These are phyloP conservation scores for Labia minor DNA, from an alignment of 2,888 invertebrate species.

Conservation along the genomic window DNA sequence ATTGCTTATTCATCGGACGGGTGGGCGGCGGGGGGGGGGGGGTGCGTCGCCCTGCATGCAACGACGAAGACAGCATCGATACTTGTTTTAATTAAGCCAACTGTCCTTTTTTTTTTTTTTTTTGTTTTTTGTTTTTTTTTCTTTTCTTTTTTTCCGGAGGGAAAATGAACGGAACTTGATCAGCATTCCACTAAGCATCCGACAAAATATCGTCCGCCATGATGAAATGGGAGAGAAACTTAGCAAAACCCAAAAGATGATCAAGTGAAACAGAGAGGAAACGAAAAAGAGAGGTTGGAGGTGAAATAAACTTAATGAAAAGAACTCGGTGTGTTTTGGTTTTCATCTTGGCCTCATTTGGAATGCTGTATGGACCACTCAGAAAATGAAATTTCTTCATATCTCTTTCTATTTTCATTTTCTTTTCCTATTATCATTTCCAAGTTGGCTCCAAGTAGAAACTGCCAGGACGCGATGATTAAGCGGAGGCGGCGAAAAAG, in stretches of 20 bases:
- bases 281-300: not conserved
- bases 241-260: slow-evolving; percentile 13
- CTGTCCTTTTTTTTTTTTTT: not conserved
- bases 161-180: slow-evolving; percentile 1
- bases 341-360: slow-evolving; percentile 13
- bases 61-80: not conserved
- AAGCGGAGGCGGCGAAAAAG: not conserved
- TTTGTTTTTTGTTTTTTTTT: too few relatives aligned
- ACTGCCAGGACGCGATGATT: slow-evolving; percentile 13
- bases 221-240: slow-evolving; percentile 4
- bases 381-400: slow-evolving; percentile 13
- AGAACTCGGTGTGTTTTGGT: slow-evolving; percentile 13
- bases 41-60: not conserved
- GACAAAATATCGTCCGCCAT: not conserved
- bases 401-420: slow-evolving; percentile 13
- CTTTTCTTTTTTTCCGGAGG: too few relatives aligned
- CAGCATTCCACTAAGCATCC: slow-evolving; percentile 1
- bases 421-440: slow-evolving; percentile 13
- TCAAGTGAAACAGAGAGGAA: not conserved
- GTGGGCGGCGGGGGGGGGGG: too few relatives aligned
- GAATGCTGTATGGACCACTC: slow-evolving; percentile 13
- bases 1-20: not conserved
- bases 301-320: slow-evolving; percentile 13
- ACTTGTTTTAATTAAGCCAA: not conserved
- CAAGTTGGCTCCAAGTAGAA: not conserved